phyloP scores from a whole-genome alignment of 1,140 invertebrate genomes.

The Colletes gigas region DNA sequence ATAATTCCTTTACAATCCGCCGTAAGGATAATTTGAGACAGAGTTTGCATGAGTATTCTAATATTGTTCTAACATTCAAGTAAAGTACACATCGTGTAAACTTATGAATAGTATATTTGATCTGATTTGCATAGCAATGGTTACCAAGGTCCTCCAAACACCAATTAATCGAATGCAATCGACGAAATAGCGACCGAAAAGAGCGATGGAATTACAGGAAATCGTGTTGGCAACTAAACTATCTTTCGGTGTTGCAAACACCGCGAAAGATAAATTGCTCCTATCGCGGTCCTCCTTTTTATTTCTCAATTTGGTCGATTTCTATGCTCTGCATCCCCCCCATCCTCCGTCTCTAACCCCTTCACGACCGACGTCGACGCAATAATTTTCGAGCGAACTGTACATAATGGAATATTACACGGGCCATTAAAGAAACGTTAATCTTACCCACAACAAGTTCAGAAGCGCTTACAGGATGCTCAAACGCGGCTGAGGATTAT shows the following conservation, averaged over 20 bases:
- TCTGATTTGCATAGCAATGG: too few relatives aligned
- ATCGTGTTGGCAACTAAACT: not conserved
- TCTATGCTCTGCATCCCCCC: too few relatives aligned
- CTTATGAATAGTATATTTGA: too few relatives aligned
- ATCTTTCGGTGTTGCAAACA: not conserved
- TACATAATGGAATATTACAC: conserved; percentile 81
- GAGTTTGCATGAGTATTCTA: too few relatives aligned
- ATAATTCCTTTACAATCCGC: too few relatives aligned
- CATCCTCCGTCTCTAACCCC: not conserved
- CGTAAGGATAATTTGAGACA: too few relatives aligned
- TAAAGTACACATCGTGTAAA: too few relatives aligned
- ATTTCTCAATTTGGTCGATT: conserved; percentile 35
- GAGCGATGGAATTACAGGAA: not conserved
- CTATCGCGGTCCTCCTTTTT: conserved; percentile 26
- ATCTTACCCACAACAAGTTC: conserved; percentile 80
- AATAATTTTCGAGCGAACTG: conserved; percentile 68
- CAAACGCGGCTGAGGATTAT: conserved; percentile 73
- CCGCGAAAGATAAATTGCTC: conserved; percentile 25
- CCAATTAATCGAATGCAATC: too few relatives aligned
- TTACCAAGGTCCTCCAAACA: too few relatives aligned
- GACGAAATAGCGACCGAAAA: not conserved
- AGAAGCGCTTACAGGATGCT: conserved; percentile 68
- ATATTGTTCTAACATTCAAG: too few relatives aligned
- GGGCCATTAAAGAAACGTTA: conserved; percentile 81
- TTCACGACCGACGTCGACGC: conserved; percentile 32